Evolutionary conservation across 1,140 invertebrate genomes (phyloP).

Genomic region (Conus ventricosus): DNA sequence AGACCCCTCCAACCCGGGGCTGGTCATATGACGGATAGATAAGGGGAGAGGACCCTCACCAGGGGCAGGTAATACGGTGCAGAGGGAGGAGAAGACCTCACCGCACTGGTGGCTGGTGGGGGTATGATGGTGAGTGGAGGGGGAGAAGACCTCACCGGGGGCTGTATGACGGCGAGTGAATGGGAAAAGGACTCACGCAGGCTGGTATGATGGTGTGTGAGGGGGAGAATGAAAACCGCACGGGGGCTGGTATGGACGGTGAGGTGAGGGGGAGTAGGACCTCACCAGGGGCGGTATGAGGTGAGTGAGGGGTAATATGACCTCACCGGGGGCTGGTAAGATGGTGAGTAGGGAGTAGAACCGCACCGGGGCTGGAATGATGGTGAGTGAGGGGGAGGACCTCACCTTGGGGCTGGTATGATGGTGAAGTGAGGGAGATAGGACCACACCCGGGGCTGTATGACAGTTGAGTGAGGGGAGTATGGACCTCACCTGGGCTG

Average conservation of each 20-base stretch:
- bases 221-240: conserved; percentile 67
- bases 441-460: too few relatives aligned
- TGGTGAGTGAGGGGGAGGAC: conserved; percentile 46
- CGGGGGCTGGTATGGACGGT: conserved; percentile 61
- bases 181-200: not conserved
- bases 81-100: conserved; percentile 69
- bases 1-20: too few relatives aligned
- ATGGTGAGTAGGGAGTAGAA: conserved; percentile 55
- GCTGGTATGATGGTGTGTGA: not conserved
- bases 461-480: too few relatives aligned
- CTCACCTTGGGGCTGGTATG: not conserved
- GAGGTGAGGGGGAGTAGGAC: not conserved
- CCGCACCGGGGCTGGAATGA: conserved; percentile 61
- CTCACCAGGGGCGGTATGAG: not conserved
- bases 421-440: too few relatives aligned
- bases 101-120: too few relatives aligned
- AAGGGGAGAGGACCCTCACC: not conserved
- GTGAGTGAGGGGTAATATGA: conserved; percentile 72
- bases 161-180: not conserved
- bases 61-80: too few relatives aligned
- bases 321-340: conserved; percentile 69
- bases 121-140: conserved; percentile 69
- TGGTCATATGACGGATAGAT: too few relatives aligned
- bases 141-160: not conserved
- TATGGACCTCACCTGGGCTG: too few relatives aligned